Percentiles rank a stretch among this genome's conserved stretches.
Conservation (phyloP, 2,113 vertebrate genomes). For the Empidonax traillii region DNA sequence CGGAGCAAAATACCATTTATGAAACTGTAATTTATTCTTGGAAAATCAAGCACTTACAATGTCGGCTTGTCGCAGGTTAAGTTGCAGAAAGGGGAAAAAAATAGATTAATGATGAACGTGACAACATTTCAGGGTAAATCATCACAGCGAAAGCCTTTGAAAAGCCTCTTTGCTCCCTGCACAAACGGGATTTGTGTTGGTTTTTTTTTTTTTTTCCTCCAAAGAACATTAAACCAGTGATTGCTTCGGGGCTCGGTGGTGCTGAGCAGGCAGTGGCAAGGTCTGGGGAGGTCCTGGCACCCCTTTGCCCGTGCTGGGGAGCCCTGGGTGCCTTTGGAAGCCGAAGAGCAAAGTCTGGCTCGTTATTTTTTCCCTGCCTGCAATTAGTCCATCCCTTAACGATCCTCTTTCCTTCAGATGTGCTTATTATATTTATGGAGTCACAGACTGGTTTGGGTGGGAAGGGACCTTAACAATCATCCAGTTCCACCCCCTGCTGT, state of each 20-base stretch:
- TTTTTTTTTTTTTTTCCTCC: not conserved
- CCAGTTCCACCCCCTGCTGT: not conserved
- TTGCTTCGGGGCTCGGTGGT: not conserved
- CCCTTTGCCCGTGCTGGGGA: not conserved
- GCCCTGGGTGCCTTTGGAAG: not conserved
- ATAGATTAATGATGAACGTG: slow-evolving; percentile 49
- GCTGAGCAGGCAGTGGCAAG: rapidly evolving
- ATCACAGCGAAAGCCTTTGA: not conserved
- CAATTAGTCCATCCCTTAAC: not conserved
- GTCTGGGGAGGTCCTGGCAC: not conserved
- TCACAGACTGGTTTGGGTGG: not conserved
- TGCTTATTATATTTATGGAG: not conserved
- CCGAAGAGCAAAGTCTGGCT: not conserved
- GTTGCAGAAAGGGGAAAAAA: slow-evolving; percentile 34
- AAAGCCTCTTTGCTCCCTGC: not conserved
- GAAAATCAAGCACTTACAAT: slow-evolving; percentile 43
- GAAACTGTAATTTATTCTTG: slow-evolving; percentile 62
- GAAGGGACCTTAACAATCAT: not conserved
- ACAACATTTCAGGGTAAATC: slow-evolving; percentile 43
- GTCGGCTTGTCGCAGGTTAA: slow-evolving; percentile 33
- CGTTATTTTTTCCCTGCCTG: not conserved
- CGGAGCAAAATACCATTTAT: slow-evolving; percentile 55
- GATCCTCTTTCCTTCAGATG: not conserved
- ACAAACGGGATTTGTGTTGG: not conserved
- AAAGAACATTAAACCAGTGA: not conserved